Percentiles rank a stretch among this genome's conserved stretches.
Evolutionary conservation across 2,113 vertebrate genomes (phyloP).

Genomic region (Sialia sialis): DNA sequence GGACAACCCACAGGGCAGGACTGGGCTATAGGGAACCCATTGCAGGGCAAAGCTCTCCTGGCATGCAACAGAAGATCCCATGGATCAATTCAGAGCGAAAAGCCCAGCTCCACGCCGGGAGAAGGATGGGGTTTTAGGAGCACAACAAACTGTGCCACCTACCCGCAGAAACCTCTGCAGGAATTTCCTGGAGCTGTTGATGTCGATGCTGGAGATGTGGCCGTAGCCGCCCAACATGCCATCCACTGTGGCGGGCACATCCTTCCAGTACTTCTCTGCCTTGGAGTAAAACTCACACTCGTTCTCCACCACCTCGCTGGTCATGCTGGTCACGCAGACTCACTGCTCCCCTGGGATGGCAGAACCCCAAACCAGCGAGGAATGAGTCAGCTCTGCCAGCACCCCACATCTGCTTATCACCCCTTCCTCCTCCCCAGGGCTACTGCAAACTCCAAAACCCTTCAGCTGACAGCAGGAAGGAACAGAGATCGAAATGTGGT

Average conservation of each 20-base stretch:
- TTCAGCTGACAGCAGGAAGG: not conserved
- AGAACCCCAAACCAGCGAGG: not conserved
- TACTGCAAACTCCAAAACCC: not conserved
- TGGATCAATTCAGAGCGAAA: not conserved
- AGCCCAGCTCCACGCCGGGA: not conserved
- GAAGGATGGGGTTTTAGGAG: not conserved
- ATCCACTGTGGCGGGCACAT: conserved; percentile 87
- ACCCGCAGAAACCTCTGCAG: conserved; percentile 89
- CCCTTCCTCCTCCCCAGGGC: not conserved
- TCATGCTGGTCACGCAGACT: conserved; percentile 69
- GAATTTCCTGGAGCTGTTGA: conserved; percentile 91
- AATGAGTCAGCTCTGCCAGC: not conserved
- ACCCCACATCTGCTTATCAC: not conserved
- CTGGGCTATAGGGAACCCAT: accelerated
- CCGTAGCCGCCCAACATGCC: conserved; percentile 97
- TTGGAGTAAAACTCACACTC: conserved; percentile 89
- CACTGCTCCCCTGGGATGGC: not conserved
- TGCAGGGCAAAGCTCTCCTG: not conserved
- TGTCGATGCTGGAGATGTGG: conserved; percentile 92
- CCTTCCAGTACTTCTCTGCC: conserved; percentile 92
- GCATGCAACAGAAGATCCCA: not conserved
- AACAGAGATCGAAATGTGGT: not conserved
- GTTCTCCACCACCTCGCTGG: conserved; percentile 79
- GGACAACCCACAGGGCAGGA: not conserved
- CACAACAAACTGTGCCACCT: conserved; percentile 39